Evolutionary conservation across 2,113 vertebrate species (phyloP), one percentile per base, ranked within the genome.

Genomic region (Elephas maximus): DNA sequence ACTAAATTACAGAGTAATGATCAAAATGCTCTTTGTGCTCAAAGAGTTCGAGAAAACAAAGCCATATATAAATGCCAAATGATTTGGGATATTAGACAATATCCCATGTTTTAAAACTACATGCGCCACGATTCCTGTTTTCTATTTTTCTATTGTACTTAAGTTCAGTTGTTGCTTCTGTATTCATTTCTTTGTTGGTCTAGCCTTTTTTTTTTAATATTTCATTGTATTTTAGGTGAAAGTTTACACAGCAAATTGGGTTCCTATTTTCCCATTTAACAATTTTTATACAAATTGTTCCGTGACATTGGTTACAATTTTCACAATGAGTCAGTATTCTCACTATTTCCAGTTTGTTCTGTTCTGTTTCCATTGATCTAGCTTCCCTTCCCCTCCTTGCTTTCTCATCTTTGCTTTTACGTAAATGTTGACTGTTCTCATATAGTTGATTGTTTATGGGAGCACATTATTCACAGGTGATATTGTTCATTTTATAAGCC

Each of bases 41-140:
- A 77, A 62, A 74, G 41, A 89, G 23, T 71, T 57, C 9, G 57
- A 85, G 51, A 71, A 96, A 95, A 80, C 14, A 76, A 90, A 82
- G n/a, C 81, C 26, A 81, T 20, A 92, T 53, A 53, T 21, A 93
- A 93, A 88, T 76, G 14, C 53, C 62, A 89, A 78, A 63, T 45
- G 18, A 82, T 93, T 91, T 84, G 11, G 37, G 20, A 3, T 53
- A 83, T 0, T 87, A 44, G 76, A 30, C 8, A 95, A 37, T 2
- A 67, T 44, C 9, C 33, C 30, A 45, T 87, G 33, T 63, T 94
- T 94, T 76, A 90, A 84, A 95, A 63, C 48, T 63, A 37, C n/a
- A 51, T 23, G 45, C 71, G 30, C 33, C 14, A 51, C 12, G 44
- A 73, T 51, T 93, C n/a, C n/a, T 41, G 51, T 90, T 86, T 89